These are phyloP conservation scores for Phrynocephalus forsythii DNA, from an alignment of 2,797 vertebrate species.

Conservation along the genomic window DNA sequence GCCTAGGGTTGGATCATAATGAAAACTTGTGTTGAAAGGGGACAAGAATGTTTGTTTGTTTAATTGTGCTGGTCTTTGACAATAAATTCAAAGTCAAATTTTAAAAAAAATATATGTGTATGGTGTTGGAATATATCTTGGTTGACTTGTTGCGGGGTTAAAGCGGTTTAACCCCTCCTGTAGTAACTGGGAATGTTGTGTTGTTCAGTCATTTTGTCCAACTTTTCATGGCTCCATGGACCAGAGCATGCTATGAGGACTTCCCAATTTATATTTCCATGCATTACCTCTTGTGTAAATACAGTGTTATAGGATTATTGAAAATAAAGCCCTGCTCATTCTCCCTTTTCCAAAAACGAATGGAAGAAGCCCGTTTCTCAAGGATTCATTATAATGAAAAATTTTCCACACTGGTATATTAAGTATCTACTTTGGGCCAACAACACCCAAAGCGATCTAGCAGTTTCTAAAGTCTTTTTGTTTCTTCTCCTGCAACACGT, in stretches of 20 bases:
- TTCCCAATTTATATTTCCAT: not conserved
- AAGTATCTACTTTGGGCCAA: not conserved
- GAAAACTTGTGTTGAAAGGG: no score
- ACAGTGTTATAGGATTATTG: not conserved
- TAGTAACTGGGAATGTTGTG: not conserved
- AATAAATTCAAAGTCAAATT: no score
- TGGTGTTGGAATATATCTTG: not conserved
- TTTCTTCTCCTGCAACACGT: not conserved
- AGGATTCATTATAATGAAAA: not conserved
- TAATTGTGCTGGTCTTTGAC: no score
- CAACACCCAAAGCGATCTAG: not conserved
- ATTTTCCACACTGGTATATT: not conserved
- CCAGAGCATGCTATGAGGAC: no score
- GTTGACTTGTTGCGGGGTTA: not conserved
- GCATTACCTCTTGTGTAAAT: no score
- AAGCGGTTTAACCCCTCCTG: not conserved
- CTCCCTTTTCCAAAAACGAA: not conserved
- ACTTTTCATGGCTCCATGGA: no score
- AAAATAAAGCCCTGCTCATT: not conserved
- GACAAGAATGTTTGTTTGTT: no score
- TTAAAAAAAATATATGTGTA: no score
- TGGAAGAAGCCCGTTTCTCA: not conserved
- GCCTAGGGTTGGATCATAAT: no score
- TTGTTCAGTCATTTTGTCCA: no score
- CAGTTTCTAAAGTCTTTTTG: not conserved